Percentiles rank a stretch among this genome's conserved stretches.
Conservation (phyloP, 2,797 vertebrate genomes). For the Myioborus melanocephalus region DNA sequence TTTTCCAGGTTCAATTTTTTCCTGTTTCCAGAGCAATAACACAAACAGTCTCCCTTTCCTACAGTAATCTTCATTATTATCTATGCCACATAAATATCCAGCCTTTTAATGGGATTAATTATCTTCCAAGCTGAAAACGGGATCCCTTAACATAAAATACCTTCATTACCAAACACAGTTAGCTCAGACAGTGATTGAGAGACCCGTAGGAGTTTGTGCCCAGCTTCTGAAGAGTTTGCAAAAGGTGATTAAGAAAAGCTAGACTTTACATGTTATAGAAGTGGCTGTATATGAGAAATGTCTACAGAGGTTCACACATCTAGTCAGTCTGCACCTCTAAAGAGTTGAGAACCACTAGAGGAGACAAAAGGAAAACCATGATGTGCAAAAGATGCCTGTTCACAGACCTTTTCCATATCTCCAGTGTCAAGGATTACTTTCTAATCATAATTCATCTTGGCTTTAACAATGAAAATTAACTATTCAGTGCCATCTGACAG, state of each 20-base stretch:
- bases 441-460: background rate
- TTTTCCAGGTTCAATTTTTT: background rate
- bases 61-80: background rate
- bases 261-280: background rate
- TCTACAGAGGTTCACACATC: background rate
- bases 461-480: background rate
- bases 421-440: background rate
- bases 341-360: background rate
- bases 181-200: background rate
- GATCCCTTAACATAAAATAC: background rate
- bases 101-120: background rate
- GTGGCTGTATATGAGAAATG: background rate
- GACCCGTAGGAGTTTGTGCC: background rate
- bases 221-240: background rate
- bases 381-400: background rate
- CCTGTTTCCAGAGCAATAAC: background rate
- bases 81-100: background rate
- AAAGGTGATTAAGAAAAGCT: background rate
- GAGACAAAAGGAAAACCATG: background rate
- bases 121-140: background rate
- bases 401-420: background rate
- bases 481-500: background rate
- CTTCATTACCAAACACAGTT: background rate
- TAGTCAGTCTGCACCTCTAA: background rate
- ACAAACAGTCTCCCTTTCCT: background rate